A percentile compares a stretch with the other conserved stretches of the same genome.
Evolutionary conservation across 2,113 vertebrate genomes (phyloP).

Genomic region (Polypterus senegalus): DNA sequence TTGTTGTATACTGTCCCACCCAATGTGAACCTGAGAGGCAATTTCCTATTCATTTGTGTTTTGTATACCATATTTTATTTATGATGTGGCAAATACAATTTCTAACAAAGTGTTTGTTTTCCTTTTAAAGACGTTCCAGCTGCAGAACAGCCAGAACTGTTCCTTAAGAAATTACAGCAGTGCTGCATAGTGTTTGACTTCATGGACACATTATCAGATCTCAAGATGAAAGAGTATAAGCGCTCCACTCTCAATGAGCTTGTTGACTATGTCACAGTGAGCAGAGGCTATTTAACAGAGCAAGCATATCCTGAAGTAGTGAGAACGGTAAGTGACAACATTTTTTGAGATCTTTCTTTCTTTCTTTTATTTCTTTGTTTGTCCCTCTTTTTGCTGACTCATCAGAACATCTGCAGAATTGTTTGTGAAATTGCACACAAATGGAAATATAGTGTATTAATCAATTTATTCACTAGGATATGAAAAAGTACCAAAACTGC

Average conservation of each 20-base stretch:
- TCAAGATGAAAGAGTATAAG: constrained; percentile 99
- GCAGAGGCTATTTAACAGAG: constrained; percentile 96
- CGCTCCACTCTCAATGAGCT: constrained; percentile 98
- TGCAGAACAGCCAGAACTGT: constrained; percentile 96
- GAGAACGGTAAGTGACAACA: constrained; percentile 82
- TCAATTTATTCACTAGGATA: too few species aligned
- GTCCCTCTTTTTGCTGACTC: too few species aligned
- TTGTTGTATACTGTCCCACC: too few species aligned
- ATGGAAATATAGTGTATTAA: too few species aligned
- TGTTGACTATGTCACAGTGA: constrained; percentile 98
- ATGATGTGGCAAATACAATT: neutral
- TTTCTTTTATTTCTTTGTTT: too few species aligned
- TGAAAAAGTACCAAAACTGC: too few species aligned
- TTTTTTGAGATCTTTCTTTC: too few species aligned
- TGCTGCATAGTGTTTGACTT: constrained; percentile 99
- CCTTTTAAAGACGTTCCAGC: constrained; percentile 77
- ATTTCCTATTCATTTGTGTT: too few species aligned
- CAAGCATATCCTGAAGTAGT: constrained; percentile 98
- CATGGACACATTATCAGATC: constrained; percentile 98
- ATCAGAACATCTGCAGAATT: too few species aligned
- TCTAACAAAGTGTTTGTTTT: constrained; percentile 38
- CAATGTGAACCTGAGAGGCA: too few species aligned
- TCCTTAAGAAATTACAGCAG: constrained; percentile 99
- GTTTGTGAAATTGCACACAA: too few species aligned
- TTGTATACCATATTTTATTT: neutral